phyloP scores from a whole-genome alignment of 2,888 invertebrate genomes.

The Lutraria lutraria region DNA sequence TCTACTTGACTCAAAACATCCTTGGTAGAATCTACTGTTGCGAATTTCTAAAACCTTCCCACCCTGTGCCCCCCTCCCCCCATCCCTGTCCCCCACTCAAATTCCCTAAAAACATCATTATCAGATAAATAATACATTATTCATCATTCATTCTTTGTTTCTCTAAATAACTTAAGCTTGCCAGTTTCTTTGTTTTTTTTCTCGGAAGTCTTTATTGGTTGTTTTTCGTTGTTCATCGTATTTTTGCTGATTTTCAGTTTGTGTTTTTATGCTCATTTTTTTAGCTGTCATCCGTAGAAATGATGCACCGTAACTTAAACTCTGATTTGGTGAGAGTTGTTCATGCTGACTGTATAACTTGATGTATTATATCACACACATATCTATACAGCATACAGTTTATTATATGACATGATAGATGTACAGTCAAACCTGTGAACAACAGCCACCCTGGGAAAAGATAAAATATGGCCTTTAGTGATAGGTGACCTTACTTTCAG shows the following conservation, averaged over 20 bases:
- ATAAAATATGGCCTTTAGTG: no score
- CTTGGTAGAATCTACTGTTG: no score
- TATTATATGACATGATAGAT: constrained; percentile 12
- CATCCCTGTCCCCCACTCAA: no score
- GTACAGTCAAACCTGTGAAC: no score
- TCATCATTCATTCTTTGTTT: neutral
- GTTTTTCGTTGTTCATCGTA: neutral
- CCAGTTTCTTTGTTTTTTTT: neutral
- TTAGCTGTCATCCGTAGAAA: constrained; percentile 44
- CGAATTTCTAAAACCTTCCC: no score
- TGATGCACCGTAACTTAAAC: constrained; percentile 48
- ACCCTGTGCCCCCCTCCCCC: no score
- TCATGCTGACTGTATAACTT: neutral
- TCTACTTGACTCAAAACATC: no score
- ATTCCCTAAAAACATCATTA: no score
- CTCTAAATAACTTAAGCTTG: neutral
- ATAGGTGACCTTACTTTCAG: no score
- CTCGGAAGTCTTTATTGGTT: neutral
- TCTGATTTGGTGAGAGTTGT: constrained; percentile 43
- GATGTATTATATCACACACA: constrained; percentile 1
- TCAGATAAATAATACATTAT: no score
- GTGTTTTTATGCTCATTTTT: constrained; percentile 45
- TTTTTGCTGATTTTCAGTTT: neutral
- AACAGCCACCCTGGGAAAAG: no score
- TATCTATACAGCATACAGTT: neutral